Percentiles rank a stretch among this genome's conserved stretches.
Evolutionary conservation across 2,797 vertebrate genomes (phyloP).

Genomic region (Dicrostonyx torquatus): DNA sequence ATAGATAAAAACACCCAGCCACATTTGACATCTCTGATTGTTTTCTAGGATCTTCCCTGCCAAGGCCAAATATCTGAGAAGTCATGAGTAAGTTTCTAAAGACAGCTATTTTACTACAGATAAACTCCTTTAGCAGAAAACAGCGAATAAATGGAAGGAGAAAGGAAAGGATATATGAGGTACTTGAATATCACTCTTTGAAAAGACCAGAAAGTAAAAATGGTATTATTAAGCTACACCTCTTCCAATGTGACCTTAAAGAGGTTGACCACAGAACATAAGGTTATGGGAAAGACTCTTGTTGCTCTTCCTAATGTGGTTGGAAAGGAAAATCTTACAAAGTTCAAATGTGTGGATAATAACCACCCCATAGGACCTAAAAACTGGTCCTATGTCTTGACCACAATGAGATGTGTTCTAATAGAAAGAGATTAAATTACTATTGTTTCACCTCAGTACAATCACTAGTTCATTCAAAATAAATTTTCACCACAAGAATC

Average conservation of each 20-base stretch:
- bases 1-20: fast-evolving
- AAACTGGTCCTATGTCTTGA: background rate
- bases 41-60: conserved; percentile 63
- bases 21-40: conserved; percentile 65
- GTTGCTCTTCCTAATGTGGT: background rate
- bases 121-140: conserved; percentile 39
- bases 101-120: conserved; percentile 45
- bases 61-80: conserved; percentile 55
- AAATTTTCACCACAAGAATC: background rate
- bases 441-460: background rate
- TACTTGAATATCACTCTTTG: background rate
- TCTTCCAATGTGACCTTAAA: background rate
- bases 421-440: background rate
- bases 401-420: background rate
- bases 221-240: background rate
- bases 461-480: background rate
- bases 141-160: background rate
- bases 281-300: background rate
- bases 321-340: background rate
- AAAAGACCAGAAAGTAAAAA: background rate
- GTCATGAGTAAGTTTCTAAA: conserved; percentile 49
- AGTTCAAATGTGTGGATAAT: background rate
- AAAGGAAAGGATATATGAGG: background rate
- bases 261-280: background rate
- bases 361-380: background rate